Base-by-base conservation (phyloP, 2,113 vertebrate species). In the Caranx melampygus region DNA sequence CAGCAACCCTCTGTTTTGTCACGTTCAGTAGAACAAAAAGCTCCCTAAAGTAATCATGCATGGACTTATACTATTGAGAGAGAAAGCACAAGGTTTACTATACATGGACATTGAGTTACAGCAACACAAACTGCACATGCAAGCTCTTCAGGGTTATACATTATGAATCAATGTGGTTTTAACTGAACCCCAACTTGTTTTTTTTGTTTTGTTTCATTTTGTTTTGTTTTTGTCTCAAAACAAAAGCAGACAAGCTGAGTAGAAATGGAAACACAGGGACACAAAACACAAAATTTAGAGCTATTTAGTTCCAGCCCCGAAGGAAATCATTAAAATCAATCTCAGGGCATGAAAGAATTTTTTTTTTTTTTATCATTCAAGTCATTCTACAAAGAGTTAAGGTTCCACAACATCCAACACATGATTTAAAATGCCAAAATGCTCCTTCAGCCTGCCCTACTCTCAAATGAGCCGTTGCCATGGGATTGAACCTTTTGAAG, bases 121-220 rank as follows among this genome's bases (percentile, higher is more conserved):
- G 88, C 83, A 94, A 95, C 92, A 95, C 92, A 95, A 94, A 94
- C 83, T 90, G 92, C 89, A 84, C 94, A 95, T 95, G 93, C 94
- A 93, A 90, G 90, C 89, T 90, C 83, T 83, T 87, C 67, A 74
- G 66, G 86, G 80, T 85, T 77, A 77, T 77, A 86, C 78, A 67
- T 69, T 66, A 80, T 61, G 64, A 91, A 83, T 79, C 80, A 26
- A 62, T 64, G 74, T 72, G 59, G 65, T 75, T 68, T 45, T 52
- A 88, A 91, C 72, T 71, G 79, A 86, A 79, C 65, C 55, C 66
- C 81, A 71, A 79, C 74, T 35, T 26, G 31, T 42, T 14, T 66
- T 71, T 71, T 69, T 69, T 44, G 26, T 26, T 26, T 26, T 26
- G 26, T 26, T 26, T 26, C 26, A 1, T 26, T 26, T 26, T 26